phyloP scores from a whole-genome alignment of 2,888 invertebrate genomes.

The Parasteatoda lunata region DNA sequence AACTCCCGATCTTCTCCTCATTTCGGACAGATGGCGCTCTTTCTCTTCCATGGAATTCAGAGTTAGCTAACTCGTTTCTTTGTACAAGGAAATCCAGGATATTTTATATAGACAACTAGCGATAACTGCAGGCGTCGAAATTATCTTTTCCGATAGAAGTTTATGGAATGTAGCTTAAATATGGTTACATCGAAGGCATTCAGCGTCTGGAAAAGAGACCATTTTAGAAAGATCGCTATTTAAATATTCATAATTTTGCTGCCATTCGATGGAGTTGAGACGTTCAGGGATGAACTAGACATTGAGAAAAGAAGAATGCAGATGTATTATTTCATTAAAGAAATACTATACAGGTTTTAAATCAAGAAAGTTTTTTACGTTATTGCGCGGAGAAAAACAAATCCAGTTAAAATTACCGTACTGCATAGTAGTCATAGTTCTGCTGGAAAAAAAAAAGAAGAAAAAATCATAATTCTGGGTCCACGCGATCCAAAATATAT shows the following conservation, averaged over 20 bases:
- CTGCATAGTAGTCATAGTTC: too few relatives aligned
- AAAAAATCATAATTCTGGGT: too few relatives aligned
- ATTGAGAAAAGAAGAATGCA: not conserved
- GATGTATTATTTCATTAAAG: too few relatives aligned
- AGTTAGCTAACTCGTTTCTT: not conserved
- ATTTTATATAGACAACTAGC: conserved; percentile 42
- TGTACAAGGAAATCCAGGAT: conserved; percentile 20
- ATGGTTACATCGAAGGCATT: conserved; percentile 10
- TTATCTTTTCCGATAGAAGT: conserved; percentile 25
- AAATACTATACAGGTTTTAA: too few relatives aligned
- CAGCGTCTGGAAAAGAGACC: conserved; percentile 4
- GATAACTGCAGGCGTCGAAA: conserved; percentile 27
- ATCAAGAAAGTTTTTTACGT: too few relatives aligned
- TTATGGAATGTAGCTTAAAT: conserved; percentile 39
- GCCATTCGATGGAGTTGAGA: conserved; percentile 18
- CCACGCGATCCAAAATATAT: too few relatives aligned
- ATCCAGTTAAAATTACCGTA: too few relatives aligned
- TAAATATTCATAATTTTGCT: conserved; percentile 57
- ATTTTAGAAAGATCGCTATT: conserved; percentile 22
- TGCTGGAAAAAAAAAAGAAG: too few relatives aligned
- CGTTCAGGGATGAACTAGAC: not conserved
- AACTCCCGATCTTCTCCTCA: conserved; percentile 10
- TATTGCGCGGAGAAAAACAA: too few relatives aligned
- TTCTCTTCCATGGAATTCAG: not conserved
- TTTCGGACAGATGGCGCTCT: conserved; percentile 30